A percentile compares a stretch with the other conserved stretches of the same genome.
Evolutionary conservation across 1,140 invertebrate species (phyloP).

Genomic region (Trypoxylus dichotomus): DNA sequence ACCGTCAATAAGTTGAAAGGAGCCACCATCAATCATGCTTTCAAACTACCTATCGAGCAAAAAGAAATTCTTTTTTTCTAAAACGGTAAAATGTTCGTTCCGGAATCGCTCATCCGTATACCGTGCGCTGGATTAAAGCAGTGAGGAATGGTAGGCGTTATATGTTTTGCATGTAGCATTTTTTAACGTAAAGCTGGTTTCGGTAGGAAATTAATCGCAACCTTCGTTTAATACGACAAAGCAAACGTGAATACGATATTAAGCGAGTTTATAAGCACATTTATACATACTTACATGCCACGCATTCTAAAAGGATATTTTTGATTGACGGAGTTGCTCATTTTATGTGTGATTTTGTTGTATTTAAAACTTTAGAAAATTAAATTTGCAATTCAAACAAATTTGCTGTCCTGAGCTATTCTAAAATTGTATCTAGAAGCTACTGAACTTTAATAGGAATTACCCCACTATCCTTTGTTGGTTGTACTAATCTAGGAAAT

Average conservation of each 20-base stretch:
- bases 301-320: too few species aligned
- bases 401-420: too few species aligned
- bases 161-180: neutral
- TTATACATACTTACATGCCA: too few species aligned
- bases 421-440: too few species aligned
- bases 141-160: neutral
- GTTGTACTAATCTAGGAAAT: too few species aligned
- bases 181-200: neutral
- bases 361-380: too few species aligned
- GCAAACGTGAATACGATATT: neutral
- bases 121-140: neutral
- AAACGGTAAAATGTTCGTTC: slow-evolving; percentile 14
- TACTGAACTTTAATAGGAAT: too few species aligned
- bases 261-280: neutral
- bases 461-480: too few species aligned
- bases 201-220: neutral
- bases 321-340: too few species aligned
- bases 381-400: too few species aligned
- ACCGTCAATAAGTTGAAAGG: slow-evolving; percentile 28
- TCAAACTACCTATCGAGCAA: slow-evolving; percentile 22
- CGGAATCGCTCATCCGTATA: slow-evolving; percentile 3
- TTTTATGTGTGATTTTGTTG: too few species aligned
- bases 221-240: neutral
- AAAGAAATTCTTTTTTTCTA: slow-evolving; percentile 7
- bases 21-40: slow-evolving; percentile 30